Evolutionary conservation across 2,113 vertebrate genomes (phyloP).

Genomic region (Mormyrus iriodes): DNA sequence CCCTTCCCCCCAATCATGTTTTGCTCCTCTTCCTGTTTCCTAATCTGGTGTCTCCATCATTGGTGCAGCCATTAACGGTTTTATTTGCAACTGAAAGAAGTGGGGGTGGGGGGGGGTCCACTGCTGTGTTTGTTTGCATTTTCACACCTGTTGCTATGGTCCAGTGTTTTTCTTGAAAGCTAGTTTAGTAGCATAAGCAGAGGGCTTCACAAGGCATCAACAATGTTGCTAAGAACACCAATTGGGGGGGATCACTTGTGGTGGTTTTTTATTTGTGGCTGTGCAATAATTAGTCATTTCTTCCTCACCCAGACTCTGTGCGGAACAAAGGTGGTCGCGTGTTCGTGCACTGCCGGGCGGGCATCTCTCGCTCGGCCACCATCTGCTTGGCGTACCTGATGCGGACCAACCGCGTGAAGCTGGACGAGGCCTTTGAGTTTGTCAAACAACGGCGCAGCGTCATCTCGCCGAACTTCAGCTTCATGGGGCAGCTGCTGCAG

Average conservation of each 20-base stretch:
- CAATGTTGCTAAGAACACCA: not conserved
- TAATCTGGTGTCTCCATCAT: slow-evolving; percentile 43
- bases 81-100: slow-evolving; percentile 50
- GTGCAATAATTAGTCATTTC: not conserved
- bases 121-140: slow-evolving; percentile 26
- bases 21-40: slow-evolving; percentile 51
- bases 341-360: slow-evolving; percentile 95
- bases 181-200: slow-evolving; percentile 5
- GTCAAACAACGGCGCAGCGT: slow-evolving; percentile 96
- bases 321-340: slow-evolving; percentile 87
- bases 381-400: slow-evolving; percentile 98
- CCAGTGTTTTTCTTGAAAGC: not conserved
- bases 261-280: slow-evolving; percentile 27
- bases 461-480: slow-evolving; percentile 98
- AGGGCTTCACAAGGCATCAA: not conserved
- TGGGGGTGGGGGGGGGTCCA: not conserved
- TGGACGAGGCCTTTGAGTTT: slow-evolving; percentile 97
- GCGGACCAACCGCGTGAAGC: slow-evolving; percentile 92
- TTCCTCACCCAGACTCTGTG: slow-evolving; percentile 74
- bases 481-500: slow-evolving; percentile 97
- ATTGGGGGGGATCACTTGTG: not conserved
- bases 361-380: slow-evolving; percentile 93
- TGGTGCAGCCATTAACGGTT: slow-evolving; percentile 29
- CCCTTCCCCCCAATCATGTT: slow-evolving; percentile 42
- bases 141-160: slow-evolving; percentile 14